Conservation (phyloP, 2,113 vertebrate species). For the Campylomormyrus tamandua region DNA sequence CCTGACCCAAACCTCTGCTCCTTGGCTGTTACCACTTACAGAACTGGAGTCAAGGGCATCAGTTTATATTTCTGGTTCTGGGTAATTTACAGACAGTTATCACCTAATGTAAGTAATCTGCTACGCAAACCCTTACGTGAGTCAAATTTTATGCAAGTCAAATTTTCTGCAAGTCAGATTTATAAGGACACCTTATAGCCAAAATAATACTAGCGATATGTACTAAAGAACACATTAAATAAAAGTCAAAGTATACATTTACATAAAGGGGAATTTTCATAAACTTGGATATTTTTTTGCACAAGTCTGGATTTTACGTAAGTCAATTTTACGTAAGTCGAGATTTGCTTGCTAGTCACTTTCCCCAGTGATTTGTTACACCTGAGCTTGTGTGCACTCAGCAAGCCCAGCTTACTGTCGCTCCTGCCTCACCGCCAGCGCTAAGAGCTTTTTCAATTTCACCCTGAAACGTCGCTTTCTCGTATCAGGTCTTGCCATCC, state of each 20-base stretch:
- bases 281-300: background rate
- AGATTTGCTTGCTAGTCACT: background rate
- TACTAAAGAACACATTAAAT: background rate
- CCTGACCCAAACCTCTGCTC: background rate
- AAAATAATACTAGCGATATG: background rate
- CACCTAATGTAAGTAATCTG: background rate
- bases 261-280: background rate
- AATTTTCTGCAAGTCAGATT: background rate
- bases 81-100: background rate
- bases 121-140: background rate
- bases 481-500: background rate
- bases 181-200: background rate
- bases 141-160: background rate
- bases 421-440: background rate
- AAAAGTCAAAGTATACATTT: background rate
- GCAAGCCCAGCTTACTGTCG: background rate
- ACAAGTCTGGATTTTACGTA: background rate
- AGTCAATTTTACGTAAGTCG: background rate
- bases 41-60: background rate
- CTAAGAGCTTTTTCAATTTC: background rate
- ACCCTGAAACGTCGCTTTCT: background rate
- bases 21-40: background rate
- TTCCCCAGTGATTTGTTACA: background rate
- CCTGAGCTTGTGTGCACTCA: background rate
- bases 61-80: background rate